Base-by-base conservation (phyloP, 2,888 invertebrate species). In the Hoplodrina ambigua region DNA sequence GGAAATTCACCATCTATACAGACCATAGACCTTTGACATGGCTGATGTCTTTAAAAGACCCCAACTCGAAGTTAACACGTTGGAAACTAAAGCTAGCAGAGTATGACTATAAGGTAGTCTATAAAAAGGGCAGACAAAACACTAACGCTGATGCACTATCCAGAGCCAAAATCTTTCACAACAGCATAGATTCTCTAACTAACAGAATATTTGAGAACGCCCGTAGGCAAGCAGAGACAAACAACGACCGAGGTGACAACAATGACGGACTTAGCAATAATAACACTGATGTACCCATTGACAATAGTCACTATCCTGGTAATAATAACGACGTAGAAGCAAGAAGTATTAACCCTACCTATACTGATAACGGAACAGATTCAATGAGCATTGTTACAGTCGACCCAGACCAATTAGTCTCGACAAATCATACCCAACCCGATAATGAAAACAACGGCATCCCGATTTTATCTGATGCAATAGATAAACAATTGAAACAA, bases 11-110 rank as follows among this genome's bases (percentile, higher is more conserved):
- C 2, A 33, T 55, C 17, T 55, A 33, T 33, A 55, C 55, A 17
- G 55, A 55, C 55, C 55, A 55, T 10, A 17, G 33, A 55, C 55
- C 55, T 8, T 55, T 55, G 10, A 33, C 33, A 7, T 55, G 55
- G 55, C 55, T 55, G 6, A 8, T 33, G 5, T 55, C 55, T 2
- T 8, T 55, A 17, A 55, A 55, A n/a, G 55, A 33, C 17, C 55
- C 55, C 15, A 55, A 55, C 10, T 17, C 17, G n/a, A 55, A 55
- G 17, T 33, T 55, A 11, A 55, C 55, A 17, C 5, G 55, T 6
- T 55, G 33, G 33, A 15, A 17, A 5, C 17, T 55, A 7, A 17
- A 19, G 8, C n/a, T 33, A 55, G 55, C 15, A 6, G 55, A 33
- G 4, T 55, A n/a, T 17, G 33, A 55, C 3, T 55, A 33, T 33